Evolutionary conservation across 2,888 invertebrate genomes (phyloP).

Genomic region (Cepaea hortensis): DNA sequence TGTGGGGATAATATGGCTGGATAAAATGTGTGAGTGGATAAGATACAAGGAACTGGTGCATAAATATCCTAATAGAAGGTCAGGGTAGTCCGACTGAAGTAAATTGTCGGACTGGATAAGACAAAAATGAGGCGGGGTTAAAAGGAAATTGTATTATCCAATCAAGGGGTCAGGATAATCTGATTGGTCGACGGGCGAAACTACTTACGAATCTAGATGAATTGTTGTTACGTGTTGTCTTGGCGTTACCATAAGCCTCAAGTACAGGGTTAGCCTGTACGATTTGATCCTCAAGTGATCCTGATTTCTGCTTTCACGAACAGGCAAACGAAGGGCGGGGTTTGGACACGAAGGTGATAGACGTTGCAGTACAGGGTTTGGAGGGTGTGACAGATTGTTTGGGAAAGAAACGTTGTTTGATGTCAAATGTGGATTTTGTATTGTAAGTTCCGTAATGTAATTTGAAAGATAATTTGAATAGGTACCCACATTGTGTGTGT

Average conservation of each 20-base stretch:
- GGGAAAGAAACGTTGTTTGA: neutral
- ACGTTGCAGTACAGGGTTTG: neutral
- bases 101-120: too few relatives aligned
- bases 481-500: too few relatives aligned
- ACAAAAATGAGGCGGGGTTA: neutral
- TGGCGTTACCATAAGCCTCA: constrained; percentile 71
- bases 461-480: too few relatives aligned
- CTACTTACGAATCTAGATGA: constrained; percentile 99
- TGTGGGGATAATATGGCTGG: too few relatives aligned
- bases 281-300: constrained; percentile 98
- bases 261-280: constrained; percentile 91
- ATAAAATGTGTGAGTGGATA: too few relatives aligned
- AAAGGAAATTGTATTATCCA: neutral
- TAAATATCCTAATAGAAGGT: too few relatives aligned
- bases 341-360: neutral
- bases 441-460: too few relatives aligned
- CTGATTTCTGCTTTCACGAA: constrained; percentile 71
- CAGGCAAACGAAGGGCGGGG: neutral
- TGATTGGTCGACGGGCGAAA: constrained; percentile 3
- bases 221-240: constrained; percentile 92
- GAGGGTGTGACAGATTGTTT: neutral
- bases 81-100: too few relatives aligned
- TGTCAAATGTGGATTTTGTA: too few relatives aligned
- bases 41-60: too few relatives aligned
- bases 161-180: neutral